Evolutionary conservation across 2,797 vertebrate species (phyloP).

Genomic region (Morelia viridis): DNA sequence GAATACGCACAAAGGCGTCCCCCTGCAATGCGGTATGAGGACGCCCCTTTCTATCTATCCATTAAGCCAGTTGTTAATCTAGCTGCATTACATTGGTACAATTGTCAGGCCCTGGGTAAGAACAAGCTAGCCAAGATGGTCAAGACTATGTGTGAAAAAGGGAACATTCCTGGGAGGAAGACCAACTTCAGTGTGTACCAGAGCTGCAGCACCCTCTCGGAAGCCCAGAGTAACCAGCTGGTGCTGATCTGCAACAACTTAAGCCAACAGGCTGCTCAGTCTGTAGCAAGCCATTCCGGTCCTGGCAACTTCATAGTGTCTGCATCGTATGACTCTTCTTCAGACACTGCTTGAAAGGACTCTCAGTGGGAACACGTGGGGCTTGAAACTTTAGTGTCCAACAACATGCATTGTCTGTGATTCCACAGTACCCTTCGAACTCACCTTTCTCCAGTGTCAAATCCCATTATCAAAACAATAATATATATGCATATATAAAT

Average conservation of each 20-base stretch:
- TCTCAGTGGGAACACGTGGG: slow-evolving; percentile 20
- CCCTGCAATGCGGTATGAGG: slow-evolving; percentile 83
- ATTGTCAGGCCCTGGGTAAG: slow-evolving; percentile 84
- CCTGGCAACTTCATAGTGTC: slow-evolving; percentile 80
- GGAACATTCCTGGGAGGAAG: slow-evolving; percentile 82
- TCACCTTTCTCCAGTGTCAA: slow-evolving; percentile 64
- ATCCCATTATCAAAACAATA: slow-evolving; percentile 75
- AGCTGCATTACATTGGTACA: slow-evolving; percentile 84
- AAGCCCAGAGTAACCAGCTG: slow-evolving; percentile 85
- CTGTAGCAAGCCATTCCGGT: slow-evolving; percentile 74
- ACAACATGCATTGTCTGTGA: slow-evolving; percentile 60
- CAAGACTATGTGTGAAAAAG: slow-evolving; percentile 86
- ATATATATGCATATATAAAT: slow-evolving; percentile 76
- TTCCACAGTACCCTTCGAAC: slow-evolving; percentile 48
- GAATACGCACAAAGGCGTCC: slow-evolving; percentile 83
- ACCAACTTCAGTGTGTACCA: slow-evolving; percentile 86
- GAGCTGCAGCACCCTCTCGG: slow-evolving; percentile 82
- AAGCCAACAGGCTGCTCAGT: slow-evolving; percentile 82
- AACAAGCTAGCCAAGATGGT: slow-evolving; percentile 88
- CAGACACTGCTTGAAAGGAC: slow-evolving; percentile 74
- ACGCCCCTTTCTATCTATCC: slow-evolving; percentile 82
- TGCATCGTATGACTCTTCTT: slow-evolving; percentile 83
- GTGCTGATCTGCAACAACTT: slow-evolving; percentile 84
- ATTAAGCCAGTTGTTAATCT: slow-evolving; percentile 83
- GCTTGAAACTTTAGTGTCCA: slow-evolving; percentile 51